Percentiles rank a stretch among this genome's conserved stretches.
Evolutionary conservation across 2,888 invertebrate species (phyloP).

Genomic region (Habrosyne pyritoides): DNA sequence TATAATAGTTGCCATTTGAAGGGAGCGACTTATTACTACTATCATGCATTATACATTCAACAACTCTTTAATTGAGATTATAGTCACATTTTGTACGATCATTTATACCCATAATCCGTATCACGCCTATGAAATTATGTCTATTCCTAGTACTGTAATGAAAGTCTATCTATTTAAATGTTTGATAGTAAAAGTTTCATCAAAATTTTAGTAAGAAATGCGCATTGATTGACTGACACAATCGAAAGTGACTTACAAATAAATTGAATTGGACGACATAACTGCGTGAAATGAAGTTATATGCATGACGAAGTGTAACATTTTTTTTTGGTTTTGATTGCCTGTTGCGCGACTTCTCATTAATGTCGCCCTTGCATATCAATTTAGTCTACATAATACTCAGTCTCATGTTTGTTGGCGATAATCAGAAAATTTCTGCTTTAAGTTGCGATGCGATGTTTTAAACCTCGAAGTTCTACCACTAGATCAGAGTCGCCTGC

Average conservation of each 20-base stretch:
- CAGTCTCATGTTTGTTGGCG: slow-evolving; percentile 82
- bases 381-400: slow-evolving; percentile 76
- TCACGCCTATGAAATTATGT: slow-evolving; percentile 12
- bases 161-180: neutral
- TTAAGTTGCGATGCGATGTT: slow-evolving; percentile 85
- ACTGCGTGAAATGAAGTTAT: slow-evolving; percentile 2
- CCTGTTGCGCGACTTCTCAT: slow-evolving; percentile 35
- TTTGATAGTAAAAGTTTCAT: neutral
- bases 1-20: slow-evolving; percentile 75
- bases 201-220: neutral
- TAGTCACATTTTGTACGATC: slow-evolving; percentile 80
- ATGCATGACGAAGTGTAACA: slow-evolving; percentile 7
- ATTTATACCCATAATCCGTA: slow-evolving; percentile 48
- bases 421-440: slow-evolving; percentile 52
- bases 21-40: slow-evolving; percentile 56
- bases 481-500: slow-evolving; percentile 86
- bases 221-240: neutral
- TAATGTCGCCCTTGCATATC: slow-evolving; percentile 58
- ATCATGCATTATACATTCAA: slow-evolving; percentile 54
- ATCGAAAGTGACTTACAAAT: neutral
- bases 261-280: neutral
- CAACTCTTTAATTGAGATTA: slow-evolving; percentile 61
- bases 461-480: slow-evolving; percentile 85
- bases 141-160: slow-evolving; percentile 7
- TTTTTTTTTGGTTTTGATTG: slow-evolving; percentile 44